Conservation (phyloP, 2,888 invertebrate species). For the Gnatocerus cornutus region DNA sequence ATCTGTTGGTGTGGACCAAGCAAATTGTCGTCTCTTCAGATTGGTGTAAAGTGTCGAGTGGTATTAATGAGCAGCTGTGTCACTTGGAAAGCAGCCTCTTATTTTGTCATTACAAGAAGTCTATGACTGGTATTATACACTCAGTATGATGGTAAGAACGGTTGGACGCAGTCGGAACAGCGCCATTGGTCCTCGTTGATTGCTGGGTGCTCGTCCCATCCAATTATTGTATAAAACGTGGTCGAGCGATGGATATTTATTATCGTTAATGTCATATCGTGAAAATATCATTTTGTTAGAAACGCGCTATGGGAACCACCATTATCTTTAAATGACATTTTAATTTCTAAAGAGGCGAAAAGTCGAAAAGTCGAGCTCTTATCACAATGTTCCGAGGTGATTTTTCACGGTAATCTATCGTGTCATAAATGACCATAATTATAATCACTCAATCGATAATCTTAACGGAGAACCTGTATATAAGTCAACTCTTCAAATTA, state of each 20-base stretch:
- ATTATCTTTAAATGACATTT: slow-evolving; percentile 67
- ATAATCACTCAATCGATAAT: slow-evolving; percentile 50
- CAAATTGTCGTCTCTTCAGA: background rate
- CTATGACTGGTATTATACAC: slow-evolving; percentile 70
- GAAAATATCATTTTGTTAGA: slow-evolving; percentile 68
- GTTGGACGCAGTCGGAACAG: slow-evolving; percentile 53
- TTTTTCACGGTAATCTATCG: slow-evolving; percentile 40
- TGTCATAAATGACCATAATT: slow-evolving; percentile 45
- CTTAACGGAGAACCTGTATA: slow-evolving; percentile 34
- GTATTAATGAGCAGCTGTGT: slow-evolving; percentile 56
- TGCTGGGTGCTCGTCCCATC: slow-evolving; percentile 63
- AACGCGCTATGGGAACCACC: slow-evolving; percentile 58
- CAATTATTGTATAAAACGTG: slow-evolving; percentile 69
- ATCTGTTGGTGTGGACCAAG: slow-evolving; percentile 64
- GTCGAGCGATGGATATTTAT: slow-evolving; percentile 65
- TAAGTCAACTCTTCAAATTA: slow-evolving; percentile 31
- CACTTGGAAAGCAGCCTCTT: slow-evolving; percentile 68
- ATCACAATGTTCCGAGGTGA: background rate
- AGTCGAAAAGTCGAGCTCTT: background rate
- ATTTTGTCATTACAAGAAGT: slow-evolving; percentile 71
- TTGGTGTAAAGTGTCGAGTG: background rate
- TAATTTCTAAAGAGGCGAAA: slow-evolving; percentile 58
- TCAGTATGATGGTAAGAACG: slow-evolving; percentile 61
- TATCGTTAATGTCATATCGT: slow-evolving; percentile 67
- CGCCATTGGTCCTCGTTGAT: slow-evolving; percentile 63